phyloP scores from a whole-genome alignment of 2,797 vertebrate genomes.

The Macropus fuliginosus region DNA sequence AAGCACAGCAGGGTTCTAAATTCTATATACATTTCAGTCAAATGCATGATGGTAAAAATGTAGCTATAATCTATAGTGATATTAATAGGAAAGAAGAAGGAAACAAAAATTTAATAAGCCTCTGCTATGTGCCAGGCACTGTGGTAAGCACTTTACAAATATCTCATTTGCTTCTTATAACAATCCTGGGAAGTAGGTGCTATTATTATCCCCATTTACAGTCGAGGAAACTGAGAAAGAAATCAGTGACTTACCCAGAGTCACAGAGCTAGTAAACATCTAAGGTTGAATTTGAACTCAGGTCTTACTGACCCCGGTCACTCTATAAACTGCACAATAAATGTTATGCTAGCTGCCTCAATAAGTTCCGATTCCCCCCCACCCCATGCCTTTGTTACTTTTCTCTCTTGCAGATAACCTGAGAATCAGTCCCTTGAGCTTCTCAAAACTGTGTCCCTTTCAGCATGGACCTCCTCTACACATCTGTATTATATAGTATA shows the following conservation, averaged over 20 bases:
- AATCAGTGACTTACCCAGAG: background rate
- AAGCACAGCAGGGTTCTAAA: background rate
- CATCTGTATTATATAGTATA: background rate
- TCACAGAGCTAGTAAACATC: background rate
- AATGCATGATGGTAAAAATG: background rate
- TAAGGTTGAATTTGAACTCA: background rate
- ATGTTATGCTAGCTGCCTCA: background rate
- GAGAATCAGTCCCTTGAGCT: background rate
- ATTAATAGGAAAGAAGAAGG: background rate
- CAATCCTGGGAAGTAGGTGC: background rate
- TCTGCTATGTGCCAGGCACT: background rate
- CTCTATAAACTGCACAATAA: background rate
- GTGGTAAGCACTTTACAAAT: background rate
- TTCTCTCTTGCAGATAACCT: background rate
- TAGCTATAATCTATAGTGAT: background rate
- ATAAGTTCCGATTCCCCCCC: background rate
- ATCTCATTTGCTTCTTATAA: background rate
- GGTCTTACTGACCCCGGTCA: background rate
- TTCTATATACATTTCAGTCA: background rate
- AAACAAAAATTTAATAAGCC: background rate
- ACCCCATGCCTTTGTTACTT: background rate
- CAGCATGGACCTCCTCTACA: background rate
- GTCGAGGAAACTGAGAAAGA: background rate
- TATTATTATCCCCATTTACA: background rate
- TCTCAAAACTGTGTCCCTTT: background rate